These are phyloP conservation scores for Acromyrmex heyeri DNA, from an alignment of 1,140 invertebrate genomes.

Conservation along the genomic window DNA sequence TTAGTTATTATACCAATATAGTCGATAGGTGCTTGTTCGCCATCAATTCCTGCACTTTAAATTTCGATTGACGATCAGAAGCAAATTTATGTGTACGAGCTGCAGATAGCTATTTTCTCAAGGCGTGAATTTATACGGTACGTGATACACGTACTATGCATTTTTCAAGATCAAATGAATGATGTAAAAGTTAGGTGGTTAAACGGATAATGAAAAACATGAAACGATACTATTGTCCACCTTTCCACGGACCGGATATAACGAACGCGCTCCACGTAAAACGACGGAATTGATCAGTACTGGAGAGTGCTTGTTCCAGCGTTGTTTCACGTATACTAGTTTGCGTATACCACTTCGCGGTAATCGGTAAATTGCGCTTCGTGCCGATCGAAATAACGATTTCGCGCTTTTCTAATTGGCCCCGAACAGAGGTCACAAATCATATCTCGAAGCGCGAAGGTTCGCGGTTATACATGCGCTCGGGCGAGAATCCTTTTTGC, in stretches of 20 bases:
- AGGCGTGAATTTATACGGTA: background rate
- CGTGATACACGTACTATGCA: background rate
- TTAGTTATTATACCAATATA: background rate
- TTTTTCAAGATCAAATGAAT: constrained; percentile 64
- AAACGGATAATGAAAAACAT: constrained; percentile 69
- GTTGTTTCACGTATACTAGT: constrained; percentile 65
- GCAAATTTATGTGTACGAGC: constrained; percentile 28
- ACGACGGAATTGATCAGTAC: constrained; percentile 78
- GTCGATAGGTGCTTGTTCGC: background rate
- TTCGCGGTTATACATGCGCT: constrained; percentile 27
- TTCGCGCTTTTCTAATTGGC: constrained; percentile 63
- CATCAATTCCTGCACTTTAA: constrained; percentile 12
- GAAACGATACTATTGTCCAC: constrained; percentile 55
- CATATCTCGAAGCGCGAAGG: constrained; percentile 7
- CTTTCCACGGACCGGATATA: constrained; percentile 70
- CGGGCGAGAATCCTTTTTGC: constrained; percentile 6
- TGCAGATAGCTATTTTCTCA: background rate
- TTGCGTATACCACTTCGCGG: constrained; percentile 24
- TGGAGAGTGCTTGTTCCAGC: constrained; percentile 75
- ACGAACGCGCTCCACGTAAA: constrained; percentile 75
- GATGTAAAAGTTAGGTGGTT: constrained; percentile 60
- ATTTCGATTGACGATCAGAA: constrained; percentile 29
- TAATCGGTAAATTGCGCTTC: constrained; percentile 64
- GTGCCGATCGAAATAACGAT: constrained; percentile 65
- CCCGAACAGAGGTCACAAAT: constrained; percentile 54